These are phyloP conservation scores for Marronus borbonicus DNA, from an alignment of 2,888 invertebrate species.

Conservation along the genomic window DNA sequence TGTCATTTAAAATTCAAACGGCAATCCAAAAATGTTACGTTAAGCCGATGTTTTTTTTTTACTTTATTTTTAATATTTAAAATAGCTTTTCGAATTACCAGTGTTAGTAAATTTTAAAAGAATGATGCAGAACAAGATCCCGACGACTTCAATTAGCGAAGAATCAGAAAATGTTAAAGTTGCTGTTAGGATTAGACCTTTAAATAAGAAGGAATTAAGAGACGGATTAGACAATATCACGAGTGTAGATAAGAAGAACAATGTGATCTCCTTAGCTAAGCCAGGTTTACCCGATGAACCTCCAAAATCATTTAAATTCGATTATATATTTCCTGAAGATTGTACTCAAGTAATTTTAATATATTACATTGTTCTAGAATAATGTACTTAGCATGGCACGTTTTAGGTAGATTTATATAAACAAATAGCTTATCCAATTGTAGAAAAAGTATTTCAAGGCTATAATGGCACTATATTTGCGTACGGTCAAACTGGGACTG, in stretches of 20 bases:
- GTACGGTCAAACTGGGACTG: constrained; percentile 93
- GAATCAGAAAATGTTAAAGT: constrained; percentile 92
- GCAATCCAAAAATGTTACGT: neutral
- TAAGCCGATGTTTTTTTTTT: neutral
- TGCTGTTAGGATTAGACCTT: constrained; percentile 94
- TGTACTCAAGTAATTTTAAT: constrained; percentile 81
- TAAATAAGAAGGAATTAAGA: constrained; percentile 88
- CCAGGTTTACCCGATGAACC: constrained; percentile 75
- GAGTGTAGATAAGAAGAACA: constrained; percentile 77
- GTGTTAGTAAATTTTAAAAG: too few species aligned
- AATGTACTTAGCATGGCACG: neutral
- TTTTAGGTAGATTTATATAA: constrained; percentile 74
- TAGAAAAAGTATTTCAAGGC: constrained; percentile 80
- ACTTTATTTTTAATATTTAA: neutral
- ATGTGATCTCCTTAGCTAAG: constrained; percentile 9
- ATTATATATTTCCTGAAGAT: constrained; percentile 91
- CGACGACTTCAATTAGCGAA: neutral
- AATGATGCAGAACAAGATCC: neutral
- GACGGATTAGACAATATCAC: constrained; percentile 82
- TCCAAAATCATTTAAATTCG: constrained; percentile 67
- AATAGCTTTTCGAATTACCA: too few species aligned
- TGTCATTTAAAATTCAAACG: neutral
- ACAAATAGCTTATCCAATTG: constrained; percentile 80
- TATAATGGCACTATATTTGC: constrained; percentile 93
- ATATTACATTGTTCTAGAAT: constrained; percentile 50